Base-by-base conservation (phyloP, 2,113 vertebrate species). In the Asarcornis scutulata region DNA sequence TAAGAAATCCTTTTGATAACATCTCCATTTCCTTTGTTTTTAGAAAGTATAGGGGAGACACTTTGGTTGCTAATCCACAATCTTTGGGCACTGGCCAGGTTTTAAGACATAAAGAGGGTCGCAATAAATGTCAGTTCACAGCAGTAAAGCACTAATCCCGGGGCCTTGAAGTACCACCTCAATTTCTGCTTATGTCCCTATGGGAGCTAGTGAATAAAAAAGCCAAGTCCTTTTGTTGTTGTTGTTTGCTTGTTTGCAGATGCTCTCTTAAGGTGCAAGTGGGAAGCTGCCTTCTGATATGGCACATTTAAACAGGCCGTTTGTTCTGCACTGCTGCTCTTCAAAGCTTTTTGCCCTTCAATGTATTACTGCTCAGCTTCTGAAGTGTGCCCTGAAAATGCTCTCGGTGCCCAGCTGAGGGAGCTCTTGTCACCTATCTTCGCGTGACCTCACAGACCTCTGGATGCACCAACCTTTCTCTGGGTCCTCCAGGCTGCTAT, bases 401-500 rank as follows among this genome's bases (percentile, higher is more conserved):
- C 40, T 17, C 18, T 32, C 2, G 2, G 66, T 66, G 77, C 14
- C 77, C 86, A 87, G 50, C 20, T 11, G 31, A 80, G 67, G 63
- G 52, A 96, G 88, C 58, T 89, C 75, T 81, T 76, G 86, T 17
- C 62, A 58, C 26, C 17, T 42, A 2, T 10, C 8, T 50, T 4
- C 15, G 17, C 5, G 52, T 15, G 40, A 75, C 40, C 75, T n/a
- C 11, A 32, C 8, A 56, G 79, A 58, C 78, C 16, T 2, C 0
- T 8, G 36, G 21, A 31, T 1, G 9, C 23, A 48, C 93, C 13
- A 63, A 98, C 98, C 98, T 75, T 97, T 97, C 64, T 98, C 95
- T 4, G 98, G 96, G 75, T 98, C 96, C 93, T 95, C 88, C 74
- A 98, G 90, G 79, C 91, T 95, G 3, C 78, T 95, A 4, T 86